Evolutionary conservation across 1,140 invertebrate genomes (phyloP).

Genomic region (Drosophila nannoptera): DNA sequence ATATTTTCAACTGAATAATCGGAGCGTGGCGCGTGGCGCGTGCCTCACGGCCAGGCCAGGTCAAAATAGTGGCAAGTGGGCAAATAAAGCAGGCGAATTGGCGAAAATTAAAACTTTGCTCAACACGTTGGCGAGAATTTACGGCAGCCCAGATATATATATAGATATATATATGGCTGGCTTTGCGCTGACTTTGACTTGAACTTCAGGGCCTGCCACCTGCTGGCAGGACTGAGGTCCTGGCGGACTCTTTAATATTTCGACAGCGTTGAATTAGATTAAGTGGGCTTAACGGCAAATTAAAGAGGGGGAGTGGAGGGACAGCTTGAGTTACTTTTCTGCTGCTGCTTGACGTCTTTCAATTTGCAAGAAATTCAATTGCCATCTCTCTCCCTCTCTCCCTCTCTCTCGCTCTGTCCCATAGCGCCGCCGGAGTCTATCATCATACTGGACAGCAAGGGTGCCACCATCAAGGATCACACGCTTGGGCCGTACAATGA

Average conservation of each 20-base stretch:
- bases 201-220: constrained; percentile 28
- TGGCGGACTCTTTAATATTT: constrained; percentile 37
- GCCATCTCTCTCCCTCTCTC: neutral
- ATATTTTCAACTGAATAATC: constrained; percentile 45
- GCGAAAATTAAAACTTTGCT: constrained; percentile 58
- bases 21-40: constrained; percentile 44
- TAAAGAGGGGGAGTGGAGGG: neutral
- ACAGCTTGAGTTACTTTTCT: neutral
- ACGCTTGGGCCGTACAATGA: constrained; percentile 90
- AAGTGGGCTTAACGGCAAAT: constrained; percentile 13
- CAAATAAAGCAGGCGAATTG: constrained; percentile 56
- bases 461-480: constrained; percentile 85
- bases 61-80: constrained; percentile 59
- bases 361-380: constrained; percentile 3
- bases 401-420: too few relatives aligned
- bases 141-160: too few relatives aligned
- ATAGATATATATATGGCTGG: too few relatives aligned
- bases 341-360: neutral
- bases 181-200: constrained; percentile 34
- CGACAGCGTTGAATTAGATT: constrained; percentile 19
- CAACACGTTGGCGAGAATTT: constrained; percentile 54
- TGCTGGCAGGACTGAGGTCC: constrained; percentile 3
- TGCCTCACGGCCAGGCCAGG: constrained; percentile 34
- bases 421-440: constrained; percentile 89
- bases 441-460: constrained; percentile 86